phyloP scores from a whole-genome alignment of 2,797 vertebrate genomes.

The Pangasius djambal region DNA sequence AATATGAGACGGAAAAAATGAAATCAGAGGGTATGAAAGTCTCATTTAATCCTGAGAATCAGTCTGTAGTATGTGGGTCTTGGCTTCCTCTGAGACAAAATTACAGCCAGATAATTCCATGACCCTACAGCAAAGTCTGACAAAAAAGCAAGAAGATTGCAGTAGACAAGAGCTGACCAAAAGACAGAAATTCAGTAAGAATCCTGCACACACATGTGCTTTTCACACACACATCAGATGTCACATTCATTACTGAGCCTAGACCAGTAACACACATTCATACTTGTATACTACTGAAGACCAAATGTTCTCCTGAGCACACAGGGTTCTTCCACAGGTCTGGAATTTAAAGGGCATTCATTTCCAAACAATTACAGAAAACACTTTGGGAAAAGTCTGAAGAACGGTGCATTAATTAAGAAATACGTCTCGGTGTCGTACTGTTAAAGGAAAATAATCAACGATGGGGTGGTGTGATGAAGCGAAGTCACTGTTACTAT shows the following conservation, averaged over 20 bases:
- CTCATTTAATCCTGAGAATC: constrained; percentile 68
- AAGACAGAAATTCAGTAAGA: background rate
- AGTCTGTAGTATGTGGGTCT: constrained; percentile 48
- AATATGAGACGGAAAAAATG: constrained; percentile 66
- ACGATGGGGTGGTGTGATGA: too few species aligned
- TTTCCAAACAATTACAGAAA: background rate
- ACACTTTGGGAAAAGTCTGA: background rate
- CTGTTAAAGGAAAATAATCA: background rate
- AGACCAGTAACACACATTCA: background rate
- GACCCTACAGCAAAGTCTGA: constrained; percentile 13
- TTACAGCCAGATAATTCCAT: constrained; percentile 25
- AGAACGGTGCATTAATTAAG: background rate
- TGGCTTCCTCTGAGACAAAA: constrained; percentile 48
- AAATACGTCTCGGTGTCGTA: background rate
- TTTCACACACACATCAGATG: background rate
- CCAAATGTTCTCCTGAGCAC: background rate
- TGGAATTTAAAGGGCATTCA: background rate
- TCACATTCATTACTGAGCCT: background rate
- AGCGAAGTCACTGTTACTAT: background rate
- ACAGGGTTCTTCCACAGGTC: background rate
- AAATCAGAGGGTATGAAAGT: constrained; percentile 58
- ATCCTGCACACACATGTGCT: background rate
- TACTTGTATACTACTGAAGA: background rate
- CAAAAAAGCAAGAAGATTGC: constrained; percentile 26
- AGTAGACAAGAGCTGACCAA: background rate